Percentiles rank a stretch among this genome's conserved stretches.
Conservation (phyloP, 1,140 invertebrate species). For the Apolygus lucorum region DNA sequence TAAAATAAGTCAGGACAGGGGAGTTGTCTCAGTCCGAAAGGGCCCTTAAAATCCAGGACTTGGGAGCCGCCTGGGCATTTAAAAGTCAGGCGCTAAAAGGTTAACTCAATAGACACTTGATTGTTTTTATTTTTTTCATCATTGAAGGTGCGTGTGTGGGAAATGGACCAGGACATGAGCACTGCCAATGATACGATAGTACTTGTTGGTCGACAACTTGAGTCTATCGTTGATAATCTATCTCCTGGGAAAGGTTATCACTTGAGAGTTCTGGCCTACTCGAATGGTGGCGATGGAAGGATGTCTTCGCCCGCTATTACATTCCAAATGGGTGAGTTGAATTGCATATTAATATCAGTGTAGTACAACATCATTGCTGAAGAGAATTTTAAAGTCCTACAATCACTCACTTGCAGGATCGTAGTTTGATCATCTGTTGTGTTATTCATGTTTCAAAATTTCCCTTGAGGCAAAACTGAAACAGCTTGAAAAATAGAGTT, state of each 20-base stretch:
- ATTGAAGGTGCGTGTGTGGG: slow-evolving; percentile 74
- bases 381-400: background rate
- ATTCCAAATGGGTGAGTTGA: slow-evolving; percentile 72
- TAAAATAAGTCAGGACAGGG: no score
- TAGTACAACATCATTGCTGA: background rate
- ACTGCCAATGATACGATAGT: slow-evolving; percentile 79
- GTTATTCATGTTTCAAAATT: background rate
- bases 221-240: slow-evolving; percentile 66
- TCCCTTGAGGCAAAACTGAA: background rate
- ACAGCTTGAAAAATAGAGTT: background rate
- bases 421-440: background rate
- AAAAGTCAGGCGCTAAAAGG: no score
- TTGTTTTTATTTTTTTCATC: slow-evolving; percentile 17
- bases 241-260: slow-evolving; percentile 79
- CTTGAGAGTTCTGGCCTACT: slow-evolving; percentile 83
- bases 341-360: background rate
- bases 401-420: background rate
- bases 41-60: no score
- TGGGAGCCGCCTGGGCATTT: no score
- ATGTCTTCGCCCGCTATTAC: slow-evolving; percentile 86
- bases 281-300: slow-evolving; percentile 86
- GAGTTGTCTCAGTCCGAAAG: no score
- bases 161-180: slow-evolving; percentile 83
- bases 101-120: background rate
- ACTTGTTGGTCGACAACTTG: slow-evolving; percentile 61